Conservation (phyloP, 2,113 vertebrate species). For the Atractosteus spatula region DNA sequence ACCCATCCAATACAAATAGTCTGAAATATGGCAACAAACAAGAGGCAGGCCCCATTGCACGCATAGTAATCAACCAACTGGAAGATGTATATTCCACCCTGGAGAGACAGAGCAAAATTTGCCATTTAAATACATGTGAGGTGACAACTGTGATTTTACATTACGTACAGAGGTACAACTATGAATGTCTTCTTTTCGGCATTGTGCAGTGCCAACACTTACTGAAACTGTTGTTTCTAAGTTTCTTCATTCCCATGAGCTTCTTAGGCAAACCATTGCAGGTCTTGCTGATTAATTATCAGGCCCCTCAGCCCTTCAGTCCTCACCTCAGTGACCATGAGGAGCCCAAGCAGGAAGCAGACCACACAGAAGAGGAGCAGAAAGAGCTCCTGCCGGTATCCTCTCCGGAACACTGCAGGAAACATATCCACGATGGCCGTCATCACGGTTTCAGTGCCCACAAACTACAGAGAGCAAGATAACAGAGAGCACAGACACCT, state of each 20-base stretch:
- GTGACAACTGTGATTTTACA: neutral
- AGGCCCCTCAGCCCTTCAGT: neutral
- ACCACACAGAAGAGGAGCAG: conserved; percentile 67
- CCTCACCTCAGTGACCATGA: conserved; percentile 79
- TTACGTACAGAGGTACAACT: too few species aligned
- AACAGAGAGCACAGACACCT: too few species aligned
- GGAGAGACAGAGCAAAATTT: neutral
- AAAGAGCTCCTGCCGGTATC: conserved; percentile 76
- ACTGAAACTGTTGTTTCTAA: too few species aligned
- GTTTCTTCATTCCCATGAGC: neutral
- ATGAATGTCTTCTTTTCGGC: too few species aligned
- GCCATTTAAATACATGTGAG: neutral
- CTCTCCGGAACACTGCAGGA: conserved; percentile 60
- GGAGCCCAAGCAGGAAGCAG: conserved; percentile 80
- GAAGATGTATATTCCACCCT: conserved; percentile 67
- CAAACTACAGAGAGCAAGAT: too few species aligned
- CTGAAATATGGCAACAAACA: conserved; percentile 41
- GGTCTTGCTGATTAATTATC: neutral
- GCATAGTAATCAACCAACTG: conserved; percentile 69
- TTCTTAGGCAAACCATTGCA: neutral
- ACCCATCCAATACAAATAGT: too few species aligned
- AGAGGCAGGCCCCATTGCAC: conserved; percentile 64
- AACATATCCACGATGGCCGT: too few species aligned
- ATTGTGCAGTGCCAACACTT: too few species aligned
- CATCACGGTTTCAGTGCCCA: too few species aligned